phyloP scores from a whole-genome alignment of 2,113 vertebrate genomes.

The Petromus typicus region DNA sequence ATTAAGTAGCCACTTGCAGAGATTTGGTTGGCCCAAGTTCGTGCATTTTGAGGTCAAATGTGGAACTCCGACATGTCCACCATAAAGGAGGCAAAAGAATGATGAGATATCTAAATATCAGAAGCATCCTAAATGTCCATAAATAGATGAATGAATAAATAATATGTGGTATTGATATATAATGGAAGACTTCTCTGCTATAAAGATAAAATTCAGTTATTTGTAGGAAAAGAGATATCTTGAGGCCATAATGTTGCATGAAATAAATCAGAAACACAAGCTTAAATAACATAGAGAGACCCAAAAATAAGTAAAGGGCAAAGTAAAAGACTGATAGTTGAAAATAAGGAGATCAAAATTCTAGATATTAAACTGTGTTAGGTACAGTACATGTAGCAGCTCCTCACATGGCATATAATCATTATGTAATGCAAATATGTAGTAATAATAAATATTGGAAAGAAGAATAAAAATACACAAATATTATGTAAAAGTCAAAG shows the following conservation, averaged over 20 bases:
- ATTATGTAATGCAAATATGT: background rate
- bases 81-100: background rate
- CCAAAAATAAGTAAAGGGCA: background rate
- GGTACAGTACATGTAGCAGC: background rate
- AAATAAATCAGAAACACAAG: background rate
- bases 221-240: background rate
- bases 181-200: background rate
- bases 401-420: background rate
- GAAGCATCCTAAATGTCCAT: background rate
- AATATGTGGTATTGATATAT: background rate
- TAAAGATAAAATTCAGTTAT: background rate
- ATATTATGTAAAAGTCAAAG: background rate
- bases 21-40: background rate
- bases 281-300: background rate
- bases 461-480: background rate
- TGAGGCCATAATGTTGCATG: background rate
- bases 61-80: too few species aligned
- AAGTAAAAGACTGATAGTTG: background rate
- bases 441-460: background rate
- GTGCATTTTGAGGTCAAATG: background rate
- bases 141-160: background rate
- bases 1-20: too few species aligned
- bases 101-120: background rate
- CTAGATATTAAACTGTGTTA: background rate
- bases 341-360: background rate